Base-by-base conservation (phyloP, 2,888 invertebrate species). In the Anagyrus pseudococci region DNA sequence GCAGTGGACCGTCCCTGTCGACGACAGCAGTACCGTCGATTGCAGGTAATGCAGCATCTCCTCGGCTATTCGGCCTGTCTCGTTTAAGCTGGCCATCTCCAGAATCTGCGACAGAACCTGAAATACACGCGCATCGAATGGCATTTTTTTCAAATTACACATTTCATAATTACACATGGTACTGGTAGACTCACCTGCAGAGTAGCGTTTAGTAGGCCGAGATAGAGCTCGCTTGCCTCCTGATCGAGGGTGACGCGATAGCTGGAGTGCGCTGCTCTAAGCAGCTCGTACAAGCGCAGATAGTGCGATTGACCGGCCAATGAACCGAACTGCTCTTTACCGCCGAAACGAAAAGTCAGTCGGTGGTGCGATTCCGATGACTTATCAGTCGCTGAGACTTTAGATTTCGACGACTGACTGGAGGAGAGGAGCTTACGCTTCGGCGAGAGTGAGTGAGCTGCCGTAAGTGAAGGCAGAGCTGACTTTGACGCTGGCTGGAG, bases 241-340 rank as follows among this genome's bases (percentile, higher is more conserved):
- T 88, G 85, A 72, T 93, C 92, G 70, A 95, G 83, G 48, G 92
- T 92, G 73, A 89, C 94, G 87, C 93, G 93, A 82, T 94, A 94
- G 83, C 93, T 96, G 26, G 89, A 88, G 81, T 93, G 92, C 3
- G 94, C 90, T 68, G 90, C 89, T 77, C 89, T 90, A 59, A 96
- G 79, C 56, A 88, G 87, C 62, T 93, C 93, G 79, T 92, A 92
- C 64, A 96, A 85, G 81, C 91, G 92, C 84, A 93, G 86, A 78
- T 96, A 96, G 77, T 94, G 91, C 0, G 92, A 89, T 64, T 89
- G 87, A 66, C 84, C 86, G 56, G 83, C 85, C 80, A 91, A 90
- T 73, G 86, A 86, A 1, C 90, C 90, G 2, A 50, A 84, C 8
- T 82, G 81, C 20, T 83, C 83, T 8, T 84, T 69, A 57, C 82